Base-by-base conservation (phyloP, 2,113 vertebrate genomes). In the Mus spicilegus region DNA sequence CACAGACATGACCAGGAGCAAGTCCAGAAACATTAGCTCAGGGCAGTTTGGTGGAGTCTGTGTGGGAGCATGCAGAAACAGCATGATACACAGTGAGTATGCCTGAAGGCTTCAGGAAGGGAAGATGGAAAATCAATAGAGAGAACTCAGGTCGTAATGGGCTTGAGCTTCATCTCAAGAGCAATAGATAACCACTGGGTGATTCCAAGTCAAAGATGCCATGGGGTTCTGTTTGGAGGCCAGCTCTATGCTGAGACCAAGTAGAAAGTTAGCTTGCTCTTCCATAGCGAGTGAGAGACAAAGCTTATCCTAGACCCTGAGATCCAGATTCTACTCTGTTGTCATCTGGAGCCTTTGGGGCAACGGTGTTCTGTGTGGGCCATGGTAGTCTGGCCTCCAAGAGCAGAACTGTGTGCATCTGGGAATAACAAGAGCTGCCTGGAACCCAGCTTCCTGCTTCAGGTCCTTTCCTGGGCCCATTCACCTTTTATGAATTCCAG, bases 271-370 rank as follows among this genome's bases (percentile, higher is more conserved):
- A 73, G 30, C 7, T 51, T 73, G 85, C 8, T 17, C 78, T 30
- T 94, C 49, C 94, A 17, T 86, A 58, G 46, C 90, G 36, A 95
- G 85, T 86, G 30, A 89, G 33, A 86, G 72, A 81, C 73, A 63
- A 70, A 51, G 95, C 28, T 84, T 70, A 94, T 54, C 65, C 54
- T 56, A 4, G 17, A 1, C 54, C 54, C 67, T 6, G 19, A 12
- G 12, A 89, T 19, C 13, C 54, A 67, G 54, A 89, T 16, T 54
- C 89, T 61, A n/a, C 46, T 84, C 90, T n/a, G 78, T 61, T 87
- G n/a, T 76, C 49, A 11, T 49, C 70, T 72, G 58, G 33, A 96
- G 72, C 36, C 39, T 89, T 87, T 63, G 67, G 54, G 82, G 61
- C 75, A 95, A 63, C 7, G 28, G 30, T 28, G 19, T 58, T 88